phyloP scores from a whole-genome alignment of 2,113 vertebrate genomes.

The Raphicerus campestris region DNA sequence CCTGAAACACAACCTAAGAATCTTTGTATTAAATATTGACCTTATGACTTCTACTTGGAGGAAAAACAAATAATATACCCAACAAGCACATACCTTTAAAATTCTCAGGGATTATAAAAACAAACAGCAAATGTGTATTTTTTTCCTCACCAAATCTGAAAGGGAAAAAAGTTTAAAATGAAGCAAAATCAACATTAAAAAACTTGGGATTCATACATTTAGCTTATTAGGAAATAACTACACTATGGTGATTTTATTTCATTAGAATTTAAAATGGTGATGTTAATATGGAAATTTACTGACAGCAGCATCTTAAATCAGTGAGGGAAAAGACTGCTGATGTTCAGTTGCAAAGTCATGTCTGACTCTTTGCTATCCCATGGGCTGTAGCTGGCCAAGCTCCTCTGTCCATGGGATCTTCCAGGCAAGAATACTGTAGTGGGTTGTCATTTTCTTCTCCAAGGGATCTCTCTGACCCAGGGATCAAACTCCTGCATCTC shows the following conservation, averaged over 20 bases:
- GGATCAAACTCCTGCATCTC: not conserved
- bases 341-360: not conserved
- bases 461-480: not conserved
- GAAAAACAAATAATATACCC: not conserved
- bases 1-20: constrained; percentile 70
- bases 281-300: not conserved
- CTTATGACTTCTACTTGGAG: not conserved
- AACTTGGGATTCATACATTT: not conserved
- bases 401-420: not conserved
- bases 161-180: not conserved
- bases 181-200: constrained; percentile 12
- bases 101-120: constrained; percentile 66
- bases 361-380: not conserved
- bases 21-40: constrained; percentile 31
- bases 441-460: not conserved
- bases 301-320: not conserved
- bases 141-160: constrained; percentile 61
- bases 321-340: not conserved
- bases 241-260: not conserved
- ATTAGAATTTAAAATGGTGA: not conserved
- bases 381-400: not conserved
- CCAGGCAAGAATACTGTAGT: not conserved
- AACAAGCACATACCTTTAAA: constrained; percentile 59
- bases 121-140: constrained; percentile 58
- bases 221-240: not conserved